These are phyloP conservation scores for Caenorhabditis tropicalis DNA, from an alignment of 1,140 invertebrate species.

Conservation along the genomic window DNA sequence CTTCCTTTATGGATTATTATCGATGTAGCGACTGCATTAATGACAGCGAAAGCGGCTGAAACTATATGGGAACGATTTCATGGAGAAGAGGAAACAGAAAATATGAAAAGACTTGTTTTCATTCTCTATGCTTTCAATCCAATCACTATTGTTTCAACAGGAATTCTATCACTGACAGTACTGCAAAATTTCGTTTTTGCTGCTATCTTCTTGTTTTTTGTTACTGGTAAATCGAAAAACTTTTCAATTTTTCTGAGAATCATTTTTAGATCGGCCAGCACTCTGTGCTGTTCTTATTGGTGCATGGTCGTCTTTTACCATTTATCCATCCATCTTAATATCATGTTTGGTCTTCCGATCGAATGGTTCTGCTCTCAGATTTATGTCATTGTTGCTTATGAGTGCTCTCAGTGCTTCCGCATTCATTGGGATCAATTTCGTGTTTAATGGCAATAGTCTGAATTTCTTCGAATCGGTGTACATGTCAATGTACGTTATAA, in stretches of 20 bases:
- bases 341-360: background rate
- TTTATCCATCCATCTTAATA: conserved; percentile 31
- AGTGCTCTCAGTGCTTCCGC: background rate
- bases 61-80: background rate
- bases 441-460: conserved; percentile 23
- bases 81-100: background rate
- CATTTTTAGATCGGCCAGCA: conserved; percentile 57
- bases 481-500: conserved; percentile 75
- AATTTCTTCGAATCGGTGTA: conserved; percentile 62
- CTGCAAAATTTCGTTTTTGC: conserved; percentile 85
- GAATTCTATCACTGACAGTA: conserved; percentile 87
- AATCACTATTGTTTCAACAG: conserved; percentile 86
- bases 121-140: conserved; percentile 90
- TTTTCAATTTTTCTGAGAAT: background rate
- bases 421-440: conserved; percentile 32
- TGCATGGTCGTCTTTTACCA: conserved; percentile 1
- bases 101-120: conserved; percentile 69
- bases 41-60: background rate
- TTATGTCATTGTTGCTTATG: background rate
- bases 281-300: conserved; percentile 57
- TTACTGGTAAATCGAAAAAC: conserved; percentile 75
- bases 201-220: conserved; percentile 77
- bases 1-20: background rate
- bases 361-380: background rate
- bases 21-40: background rate